Evolutionary conservation across 2,113 vertebrate species (phyloP), one percentile per base, ranked within the genome.

Genomic region (Colinus virginianus): DNA sequence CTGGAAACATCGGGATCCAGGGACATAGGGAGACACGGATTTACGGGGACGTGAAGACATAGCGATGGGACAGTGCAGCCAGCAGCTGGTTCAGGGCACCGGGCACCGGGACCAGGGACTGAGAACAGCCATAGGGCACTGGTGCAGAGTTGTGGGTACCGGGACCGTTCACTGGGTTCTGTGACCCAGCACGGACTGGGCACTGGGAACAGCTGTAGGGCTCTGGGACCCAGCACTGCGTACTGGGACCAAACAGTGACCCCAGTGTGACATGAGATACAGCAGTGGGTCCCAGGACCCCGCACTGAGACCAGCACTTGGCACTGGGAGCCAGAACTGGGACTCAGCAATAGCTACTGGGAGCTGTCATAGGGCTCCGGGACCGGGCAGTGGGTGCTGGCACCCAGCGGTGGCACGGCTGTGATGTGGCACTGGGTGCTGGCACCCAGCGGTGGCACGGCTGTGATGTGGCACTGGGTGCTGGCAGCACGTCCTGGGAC

Each of bases 151-250:
- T 18, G 10, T 12, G 45, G 67, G 56, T 2, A 5, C 67, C 14
- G 23, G 46, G 80, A 34, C 3, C 4, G 0, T 14, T n/a, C 0
- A 12, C 17, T 21, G 19, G 45, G 18, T 3, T 4, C 40, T 20
- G 34, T 32, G 20, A 28, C 7, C 7, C 18, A 21, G 38, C 3
- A 18, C 7, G 55, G 11, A 20, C 53, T 13, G n/a, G 36, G 34
- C 6, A 16, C 40, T 21, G 38, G 42, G 42, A 67, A 7, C 56
- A 12, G 56, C 22, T 26, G 21, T 23, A 25, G 55, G 55, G 53
- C 28, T 2, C 42, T 59, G 66, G 56, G 22, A 25, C 4, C 5
- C 3, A 20, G 43, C 14, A 26, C 28, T 5, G 28, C 13, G 30
- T 3, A 13, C 71, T 25, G 43, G 55, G n/a, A 21, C 13, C 12